Percentiles rank a stretch among this genome's conserved stretches.
phyloP scores from a whole-genome alignment of 1,140 invertebrate genomes.

The Diploscapter pachys region DNA sequence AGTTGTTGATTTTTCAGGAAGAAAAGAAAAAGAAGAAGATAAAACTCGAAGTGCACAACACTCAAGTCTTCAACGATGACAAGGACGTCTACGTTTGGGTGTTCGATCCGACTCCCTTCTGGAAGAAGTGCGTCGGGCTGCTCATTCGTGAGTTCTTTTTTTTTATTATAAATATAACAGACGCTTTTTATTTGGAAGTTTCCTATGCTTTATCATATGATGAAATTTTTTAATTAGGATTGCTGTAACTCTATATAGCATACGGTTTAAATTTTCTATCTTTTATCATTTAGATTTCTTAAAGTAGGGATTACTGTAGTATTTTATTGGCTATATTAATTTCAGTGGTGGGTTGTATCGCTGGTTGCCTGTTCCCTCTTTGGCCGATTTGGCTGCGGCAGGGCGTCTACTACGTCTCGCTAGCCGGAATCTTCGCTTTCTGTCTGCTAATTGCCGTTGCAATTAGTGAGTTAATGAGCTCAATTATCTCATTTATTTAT shows the following conservation, averaged over 20 bases:
- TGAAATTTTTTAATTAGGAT: too few relatives aligned
- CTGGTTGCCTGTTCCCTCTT: constrained; percentile 94
- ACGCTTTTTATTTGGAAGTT: background rate
- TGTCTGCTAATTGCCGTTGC: constrained; percentile 85
- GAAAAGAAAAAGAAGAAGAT: constrained; percentile 58
- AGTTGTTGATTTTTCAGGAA: constrained; percentile 12
- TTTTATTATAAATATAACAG: too few relatives aligned
- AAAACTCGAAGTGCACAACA: constrained; percentile 47
- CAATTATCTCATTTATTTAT: constrained; percentile 12
- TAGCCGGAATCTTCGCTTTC: constrained; percentile 87
- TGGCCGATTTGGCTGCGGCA: constrained; percentile 90
- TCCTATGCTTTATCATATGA: too few relatives aligned
- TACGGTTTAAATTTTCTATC: too few relatives aligned
- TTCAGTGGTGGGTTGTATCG: constrained; percentile 81
- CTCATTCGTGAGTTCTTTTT: constrained; percentile 66
- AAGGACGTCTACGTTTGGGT: constrained; percentile 91
- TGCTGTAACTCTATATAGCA: too few relatives aligned
- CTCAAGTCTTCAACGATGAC: constrained; percentile 47
- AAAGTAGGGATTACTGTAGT: background rate
- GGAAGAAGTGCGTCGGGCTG: constrained; percentile 90
- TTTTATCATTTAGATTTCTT: too few relatives aligned
- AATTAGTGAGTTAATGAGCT: constrained; percentile 63
- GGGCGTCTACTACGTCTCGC: constrained; percentile 92
- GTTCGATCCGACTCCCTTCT: constrained; percentile 92
- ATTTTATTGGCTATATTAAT: constrained; percentile 3